Conservation (phyloP, 2,888 invertebrate genomes). For the Ennomos fuscantarius region DNA sequence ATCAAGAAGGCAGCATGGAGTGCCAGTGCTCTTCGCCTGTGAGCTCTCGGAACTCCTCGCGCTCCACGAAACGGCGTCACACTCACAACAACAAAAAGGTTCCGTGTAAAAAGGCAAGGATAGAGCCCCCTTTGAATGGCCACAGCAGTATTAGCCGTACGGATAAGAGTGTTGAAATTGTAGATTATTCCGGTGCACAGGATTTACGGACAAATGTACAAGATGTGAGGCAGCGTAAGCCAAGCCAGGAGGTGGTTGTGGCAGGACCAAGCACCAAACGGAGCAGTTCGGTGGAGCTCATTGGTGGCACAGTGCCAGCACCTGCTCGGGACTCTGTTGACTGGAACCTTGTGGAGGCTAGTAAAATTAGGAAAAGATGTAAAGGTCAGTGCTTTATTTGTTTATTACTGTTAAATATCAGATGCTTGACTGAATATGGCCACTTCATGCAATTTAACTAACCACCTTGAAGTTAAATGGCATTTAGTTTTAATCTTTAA, state of each 20-base stretch:
- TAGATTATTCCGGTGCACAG: constrained; percentile 61
- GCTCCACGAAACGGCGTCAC: constrained; percentile 71
- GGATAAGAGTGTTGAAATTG: constrained; percentile 74
- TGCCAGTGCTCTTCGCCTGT: constrained; percentile 77
- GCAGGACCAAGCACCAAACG: constrained; percentile 68
- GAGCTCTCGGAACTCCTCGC: constrained; percentile 78
- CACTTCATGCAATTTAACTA: too few relatives aligned
- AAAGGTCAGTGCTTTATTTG: constrained; percentile 65
- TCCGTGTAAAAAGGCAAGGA: constrained; percentile 64
- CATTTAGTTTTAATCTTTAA: too few relatives aligned
- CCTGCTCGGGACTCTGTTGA: constrained; percentile 78
- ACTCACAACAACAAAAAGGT: constrained; percentile 72
- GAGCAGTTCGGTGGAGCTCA: constrained; percentile 77
- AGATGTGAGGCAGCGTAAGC: constrained; percentile 32
- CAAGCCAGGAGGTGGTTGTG: constrained; percentile 43
- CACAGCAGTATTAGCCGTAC: constrained; percentile 51
- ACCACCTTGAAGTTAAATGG: too few relatives aligned
- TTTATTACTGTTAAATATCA: constrained; percentile 27
- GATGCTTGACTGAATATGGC: too few relatives aligned
- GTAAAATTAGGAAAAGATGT: constrained; percentile 83
- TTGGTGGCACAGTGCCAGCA: constrained; percentile 73
- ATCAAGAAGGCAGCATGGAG: constrained; percentile 86
- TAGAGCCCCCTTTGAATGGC: constrained; percentile 66
- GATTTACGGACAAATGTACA: constrained; percentile 53
- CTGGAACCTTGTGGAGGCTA: constrained; percentile 81